These are phyloP conservation scores for Lutraria lutraria DNA, from an alignment of 2,888 invertebrate species.

Conservation along the genomic window DNA sequence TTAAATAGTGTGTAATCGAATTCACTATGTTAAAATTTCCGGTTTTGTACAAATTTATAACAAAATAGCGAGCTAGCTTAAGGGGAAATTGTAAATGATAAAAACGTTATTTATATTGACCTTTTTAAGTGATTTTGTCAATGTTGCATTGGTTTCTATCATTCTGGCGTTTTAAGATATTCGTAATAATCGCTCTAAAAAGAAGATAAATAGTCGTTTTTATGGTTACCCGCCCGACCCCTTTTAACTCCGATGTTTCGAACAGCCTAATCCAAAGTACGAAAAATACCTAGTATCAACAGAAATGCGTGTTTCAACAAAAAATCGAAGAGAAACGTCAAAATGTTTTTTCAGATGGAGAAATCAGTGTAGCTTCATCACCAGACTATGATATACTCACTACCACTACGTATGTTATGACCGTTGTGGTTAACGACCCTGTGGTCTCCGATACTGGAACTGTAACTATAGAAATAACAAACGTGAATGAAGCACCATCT, in stretches of 20 bases:
- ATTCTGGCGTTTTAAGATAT: background rate
- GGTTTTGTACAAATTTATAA: no score
- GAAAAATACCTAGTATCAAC: no score
- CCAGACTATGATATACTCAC: constrained; percentile 7
- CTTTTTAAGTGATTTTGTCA: no score
- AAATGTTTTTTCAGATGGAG: background rate
- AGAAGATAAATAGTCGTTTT: background rate
- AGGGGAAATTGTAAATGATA: no score
- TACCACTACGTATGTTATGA: background rate
- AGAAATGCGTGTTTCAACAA: no score
- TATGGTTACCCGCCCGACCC: no score
- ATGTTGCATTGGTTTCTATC: background rate
- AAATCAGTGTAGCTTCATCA: background rate
- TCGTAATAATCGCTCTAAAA: background rate
- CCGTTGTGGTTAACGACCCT: constrained; percentile 41
- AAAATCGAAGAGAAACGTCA: no score
- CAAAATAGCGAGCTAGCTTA: no score
- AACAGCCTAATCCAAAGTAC: background rate
- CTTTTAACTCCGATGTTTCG: background rate
- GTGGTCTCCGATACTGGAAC: constrained; percentile 30
- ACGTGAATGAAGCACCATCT: constrained; percentile 53
- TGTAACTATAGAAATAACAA: constrained; percentile 27
- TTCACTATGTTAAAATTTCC: no score
- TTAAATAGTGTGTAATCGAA: no score
- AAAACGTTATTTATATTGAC: background rate